phyloP scores from a whole-genome alignment of 2,888 invertebrate genomes.

The Drosophila anomalata region DNA sequence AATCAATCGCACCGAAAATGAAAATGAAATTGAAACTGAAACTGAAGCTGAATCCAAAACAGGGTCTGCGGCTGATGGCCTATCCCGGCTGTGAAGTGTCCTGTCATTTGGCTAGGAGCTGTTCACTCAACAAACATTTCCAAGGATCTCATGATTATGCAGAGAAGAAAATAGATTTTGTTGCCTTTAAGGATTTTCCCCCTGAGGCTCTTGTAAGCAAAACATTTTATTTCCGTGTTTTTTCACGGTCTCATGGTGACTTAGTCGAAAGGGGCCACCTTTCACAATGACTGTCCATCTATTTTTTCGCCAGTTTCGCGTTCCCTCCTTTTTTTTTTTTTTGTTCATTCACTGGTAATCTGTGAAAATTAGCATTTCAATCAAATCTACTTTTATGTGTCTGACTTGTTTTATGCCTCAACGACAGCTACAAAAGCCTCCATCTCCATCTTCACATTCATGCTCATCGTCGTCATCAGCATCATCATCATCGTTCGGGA shows the following conservation, averaged over 20 bases:
- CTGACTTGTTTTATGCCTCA: constrained; percentile 71
- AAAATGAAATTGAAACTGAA: constrained; percentile 47
- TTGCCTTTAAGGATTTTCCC: neutral
- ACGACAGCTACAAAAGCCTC: constrained; percentile 38
- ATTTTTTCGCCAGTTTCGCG: constrained; percentile 19
- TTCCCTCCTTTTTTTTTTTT: constrained; percentile 31
- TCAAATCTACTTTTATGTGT: constrained; percentile 76
- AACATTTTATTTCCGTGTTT: neutral
- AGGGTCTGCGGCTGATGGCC: constrained; percentile 33
- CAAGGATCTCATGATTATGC: constrained; percentile 3
- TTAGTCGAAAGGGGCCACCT: constrained; percentile 14
- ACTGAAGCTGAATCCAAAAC: constrained; percentile 7
- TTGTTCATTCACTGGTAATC: constrained; percentile 25
- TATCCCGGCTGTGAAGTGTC: constrained; percentile 28
- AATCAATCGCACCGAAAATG: constrained; percentile 64
- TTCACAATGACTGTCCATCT: constrained; percentile 30
- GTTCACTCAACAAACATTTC: constrained; percentile 30
- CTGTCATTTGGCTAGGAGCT: constrained; percentile 32
- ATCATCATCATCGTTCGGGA: constrained; percentile 42
- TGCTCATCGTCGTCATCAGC: constrained; percentile 11
- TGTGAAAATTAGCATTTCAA: constrained; percentile 76
- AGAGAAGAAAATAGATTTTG: constrained; percentile 3
- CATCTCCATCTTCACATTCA: constrained; percentile 12
- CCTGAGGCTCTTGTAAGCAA: neutral
- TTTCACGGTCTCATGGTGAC: constrained; percentile 27